These are phyloP conservation scores for Drosophila neotestacea DNA, from an alignment of 2,888 invertebrate genomes.

Conservation along the genomic window DNA sequence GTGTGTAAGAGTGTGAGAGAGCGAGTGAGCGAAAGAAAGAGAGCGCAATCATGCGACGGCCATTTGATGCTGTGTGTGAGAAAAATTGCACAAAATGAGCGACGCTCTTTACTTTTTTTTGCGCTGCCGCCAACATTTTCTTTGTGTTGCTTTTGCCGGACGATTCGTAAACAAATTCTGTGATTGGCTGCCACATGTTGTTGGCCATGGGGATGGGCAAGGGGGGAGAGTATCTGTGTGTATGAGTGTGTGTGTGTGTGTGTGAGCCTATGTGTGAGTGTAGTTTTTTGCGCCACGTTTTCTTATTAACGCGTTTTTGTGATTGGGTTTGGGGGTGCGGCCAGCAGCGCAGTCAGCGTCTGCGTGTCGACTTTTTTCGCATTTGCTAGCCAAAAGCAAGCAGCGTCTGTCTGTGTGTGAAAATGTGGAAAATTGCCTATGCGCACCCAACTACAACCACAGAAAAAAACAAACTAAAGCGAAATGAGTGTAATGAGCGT, in stretches of 20 bases:
- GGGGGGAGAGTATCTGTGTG: slow-evolving; percentile 15
- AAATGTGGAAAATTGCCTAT: slow-evolving; percentile 82
- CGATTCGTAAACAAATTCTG: slow-evolving; percentile 84
- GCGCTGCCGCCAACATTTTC: slow-evolving; percentile 67
- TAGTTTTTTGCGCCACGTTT: slow-evolving; percentile 80
- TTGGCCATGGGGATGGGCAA: slow-evolving; percentile 26
- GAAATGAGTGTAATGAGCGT: slow-evolving; percentile 82
- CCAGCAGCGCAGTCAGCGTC: slow-evolving; percentile 64
- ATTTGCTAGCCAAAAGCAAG: slow-evolving; percentile 38
- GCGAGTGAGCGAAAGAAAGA: slow-evolving; percentile 36
- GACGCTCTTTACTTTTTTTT: slow-evolving; percentile 50
- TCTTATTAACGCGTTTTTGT: slow-evolving; percentile 83
- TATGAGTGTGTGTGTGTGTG: slow-evolving; percentile 15
- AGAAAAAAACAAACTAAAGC: slow-evolving; percentile 56
- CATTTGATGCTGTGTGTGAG: slow-evolving; percentile 57
- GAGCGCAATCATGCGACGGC: slow-evolving; percentile 48
- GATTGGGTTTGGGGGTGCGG: slow-evolving; percentile 81
- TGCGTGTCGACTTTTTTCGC: slow-evolving; percentile 71
- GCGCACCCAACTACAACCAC: slow-evolving; percentile 72
- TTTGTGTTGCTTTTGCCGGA: slow-evolving; percentile 80
- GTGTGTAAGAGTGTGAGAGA: slow-evolving; percentile 20
- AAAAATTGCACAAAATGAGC: slow-evolving; percentile 67
- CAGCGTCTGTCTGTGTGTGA: slow-evolving; percentile 55
- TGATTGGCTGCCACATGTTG: slow-evolving; percentile 76
- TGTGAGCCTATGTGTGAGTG: slow-evolving; percentile 41